Evolutionary conservation across 2,113 vertebrate genomes (phyloP).

Genomic region (Neotragus moschatus): DNA sequence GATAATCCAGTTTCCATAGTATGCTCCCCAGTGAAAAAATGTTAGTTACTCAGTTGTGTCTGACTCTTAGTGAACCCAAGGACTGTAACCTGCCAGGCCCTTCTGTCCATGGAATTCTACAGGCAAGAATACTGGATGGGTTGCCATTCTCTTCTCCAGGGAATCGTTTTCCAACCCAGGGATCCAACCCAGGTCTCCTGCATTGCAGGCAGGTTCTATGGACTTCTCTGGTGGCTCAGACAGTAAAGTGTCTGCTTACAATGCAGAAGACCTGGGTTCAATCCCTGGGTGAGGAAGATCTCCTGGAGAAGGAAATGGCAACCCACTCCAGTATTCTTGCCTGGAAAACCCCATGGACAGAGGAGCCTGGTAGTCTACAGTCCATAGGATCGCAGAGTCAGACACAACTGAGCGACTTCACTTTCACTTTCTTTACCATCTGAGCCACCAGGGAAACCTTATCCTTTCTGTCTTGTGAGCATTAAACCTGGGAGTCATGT

Average conservation of each 20-base stretch:
- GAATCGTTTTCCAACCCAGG: not conserved
- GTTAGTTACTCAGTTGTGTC: not conserved
- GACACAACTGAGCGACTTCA: not conserved
- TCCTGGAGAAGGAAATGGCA: not conserved
- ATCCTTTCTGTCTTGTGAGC: not conserved
- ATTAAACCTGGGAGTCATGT: not conserved
- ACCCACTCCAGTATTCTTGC: not conserved
- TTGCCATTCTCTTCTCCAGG: not conserved
- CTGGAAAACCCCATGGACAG: not conserved
- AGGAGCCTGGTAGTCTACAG: not conserved
- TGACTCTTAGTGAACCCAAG: not conserved
- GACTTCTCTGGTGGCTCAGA: not conserved
- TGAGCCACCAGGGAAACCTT: not conserved
- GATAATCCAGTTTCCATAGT: not conserved
- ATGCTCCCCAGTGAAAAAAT: not conserved
- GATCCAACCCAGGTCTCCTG: not conserved
- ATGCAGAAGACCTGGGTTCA: accelerated
- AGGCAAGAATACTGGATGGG: not conserved
- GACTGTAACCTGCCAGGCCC: not conserved
- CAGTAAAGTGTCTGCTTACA: not conserved
- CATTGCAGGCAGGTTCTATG: not conserved
- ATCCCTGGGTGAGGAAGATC: not conserved
- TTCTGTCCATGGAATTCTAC: not conserved
- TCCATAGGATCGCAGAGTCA: accelerated
- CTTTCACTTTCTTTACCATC: not conserved